Evolutionary conservation across 2,113 vertebrate genomes (phyloP), one percentile per base, ranked within the genome.

Genomic region (Malurus elegans): DNA sequence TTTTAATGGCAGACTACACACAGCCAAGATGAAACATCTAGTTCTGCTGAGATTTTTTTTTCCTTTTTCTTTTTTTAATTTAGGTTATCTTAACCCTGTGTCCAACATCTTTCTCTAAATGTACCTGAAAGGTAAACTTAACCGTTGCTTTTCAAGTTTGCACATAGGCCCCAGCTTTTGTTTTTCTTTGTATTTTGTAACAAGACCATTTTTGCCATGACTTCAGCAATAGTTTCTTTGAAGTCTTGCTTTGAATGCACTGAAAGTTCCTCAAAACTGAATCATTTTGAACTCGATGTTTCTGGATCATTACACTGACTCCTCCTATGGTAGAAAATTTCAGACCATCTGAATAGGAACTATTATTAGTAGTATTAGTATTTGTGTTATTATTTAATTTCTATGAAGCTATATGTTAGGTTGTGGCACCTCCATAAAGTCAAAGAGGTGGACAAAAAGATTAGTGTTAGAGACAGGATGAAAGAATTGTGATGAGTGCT

Each of bases 301-400:
- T 88, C 54, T 73, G 12, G 3, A 12, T 86, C 10, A 60, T 23
- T 82, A 4, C 11, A 44, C 3, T 36, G 10, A 31, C 12, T 16
- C 12, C 74, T 84, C 24, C 32, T 62, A 47, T 34, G 6, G 15
- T 38, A 79, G 53, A 34, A 85, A 65, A 57, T 32, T 44, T 82
- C 42, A 80, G 57, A 69, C 12, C 0, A 1, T 6, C 2, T 28
- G 24, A 83, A 78, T 47, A 48, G 2, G n/a, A 90, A 23, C 3
- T 18, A 20, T 29, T 62, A 21, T 15, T 34, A 15, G 3, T 42
- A 42, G 12, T 76, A 18, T 34, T 66, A 9, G 3, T 67, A 29
- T 6, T 71, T 0, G 4, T 64, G 8, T 4, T 70, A n/a, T 38
- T 70, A 44, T 18, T 56, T 47, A 24, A 45, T 48, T 73, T 91